phyloP scores from a whole-genome alignment of 1,140 invertebrate genomes.

The Zaprionus camerounensis region DNA sequence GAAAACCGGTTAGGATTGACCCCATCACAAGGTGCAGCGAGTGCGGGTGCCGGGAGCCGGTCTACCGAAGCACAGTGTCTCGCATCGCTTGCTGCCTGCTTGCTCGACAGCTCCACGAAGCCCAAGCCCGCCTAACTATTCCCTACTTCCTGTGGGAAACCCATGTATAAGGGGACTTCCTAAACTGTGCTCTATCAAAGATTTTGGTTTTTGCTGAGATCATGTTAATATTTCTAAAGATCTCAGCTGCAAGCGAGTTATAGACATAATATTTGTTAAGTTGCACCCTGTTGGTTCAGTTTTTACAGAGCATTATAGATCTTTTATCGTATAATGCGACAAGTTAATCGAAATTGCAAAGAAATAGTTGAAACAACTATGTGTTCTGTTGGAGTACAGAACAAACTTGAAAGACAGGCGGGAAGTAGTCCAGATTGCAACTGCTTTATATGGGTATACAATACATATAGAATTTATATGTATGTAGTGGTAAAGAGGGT shows the following conservation, averaged over 20 bases:
- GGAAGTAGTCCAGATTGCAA: neutral
- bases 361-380: neutral
- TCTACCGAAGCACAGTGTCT: constrained; percentile 22
- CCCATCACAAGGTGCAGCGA: constrained; percentile 28
- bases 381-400: neutral
- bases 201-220: neutral
- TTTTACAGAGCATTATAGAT: neutral
- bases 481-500: neutral
- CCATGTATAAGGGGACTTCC: constrained; percentile 26
- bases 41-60: constrained; percentile 23
- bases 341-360: neutral
- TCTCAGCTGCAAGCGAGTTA: neutral
- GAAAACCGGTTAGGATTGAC: constrained; percentile 54
- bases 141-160: constrained; percentile 56
- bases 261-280: neutral
- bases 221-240: neutral
- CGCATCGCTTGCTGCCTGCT: constrained; percentile 38
- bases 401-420: neutral
- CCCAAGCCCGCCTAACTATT: constrained; percentile 23
- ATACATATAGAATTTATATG: neutral
- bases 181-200: constrained; percentile 4
- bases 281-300: neutral
- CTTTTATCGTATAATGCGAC: constrained; percentile 1
- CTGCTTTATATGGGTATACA: neutral
- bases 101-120: constrained; percentile 26